Conservation (phyloP, 2,113 vertebrate genomes). For the Cricetomys ansorgei region DNA sequence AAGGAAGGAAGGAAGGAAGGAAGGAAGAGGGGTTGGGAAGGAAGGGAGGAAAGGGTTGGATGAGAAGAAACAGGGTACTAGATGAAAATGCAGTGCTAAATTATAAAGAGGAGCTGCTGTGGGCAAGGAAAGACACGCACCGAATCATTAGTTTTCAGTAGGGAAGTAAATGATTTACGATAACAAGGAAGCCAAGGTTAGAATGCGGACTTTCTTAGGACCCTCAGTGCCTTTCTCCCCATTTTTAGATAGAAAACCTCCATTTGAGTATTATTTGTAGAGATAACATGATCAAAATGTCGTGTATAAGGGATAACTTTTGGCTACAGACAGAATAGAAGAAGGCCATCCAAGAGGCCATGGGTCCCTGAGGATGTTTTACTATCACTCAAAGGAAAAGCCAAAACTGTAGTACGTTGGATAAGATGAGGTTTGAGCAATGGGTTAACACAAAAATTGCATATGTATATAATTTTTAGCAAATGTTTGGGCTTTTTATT, state of each 20-base stretch:
- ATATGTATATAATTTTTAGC: neutral
- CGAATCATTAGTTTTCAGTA: neutral
- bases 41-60: too few relatives aligned
- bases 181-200: neutral
- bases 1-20: too few relatives aligned
- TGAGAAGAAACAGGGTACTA: neutral
- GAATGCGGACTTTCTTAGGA: neutral
- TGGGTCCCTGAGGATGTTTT: neutral
- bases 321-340: neutral
- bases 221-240: neutral
- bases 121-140: neutral
- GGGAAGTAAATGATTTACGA: neutral
- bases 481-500: neutral
- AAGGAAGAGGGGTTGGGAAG: fast-evolving
- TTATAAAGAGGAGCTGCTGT: neutral
- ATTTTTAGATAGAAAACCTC: neutral
- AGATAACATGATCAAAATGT: neutral
- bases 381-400: neutral
- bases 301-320: neutral
- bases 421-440: neutral
- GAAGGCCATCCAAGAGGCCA: neutral
- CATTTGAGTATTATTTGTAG: neutral
- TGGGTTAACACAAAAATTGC: too few relatives aligned
- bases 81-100: neutral
- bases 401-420: too few relatives aligned